Conservation (phyloP, 2,797 vertebrate species). For the Melanotaenia boesemani region DNA sequence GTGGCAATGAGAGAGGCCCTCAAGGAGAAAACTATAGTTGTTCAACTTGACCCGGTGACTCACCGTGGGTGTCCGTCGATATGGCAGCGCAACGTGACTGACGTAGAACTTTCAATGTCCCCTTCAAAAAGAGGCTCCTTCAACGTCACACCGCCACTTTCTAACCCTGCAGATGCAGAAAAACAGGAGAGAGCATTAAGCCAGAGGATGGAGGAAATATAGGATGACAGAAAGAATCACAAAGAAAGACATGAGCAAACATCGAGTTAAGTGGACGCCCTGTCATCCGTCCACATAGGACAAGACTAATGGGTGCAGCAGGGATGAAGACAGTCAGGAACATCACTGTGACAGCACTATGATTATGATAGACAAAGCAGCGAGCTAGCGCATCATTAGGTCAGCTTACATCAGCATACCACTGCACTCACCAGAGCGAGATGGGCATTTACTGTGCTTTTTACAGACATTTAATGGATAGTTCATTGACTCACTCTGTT, state of each 20-base stretch:
- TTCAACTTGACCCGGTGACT: constrained; percentile 57
- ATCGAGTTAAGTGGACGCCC: constrained; percentile 65
- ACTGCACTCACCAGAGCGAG: constrained; percentile 24
- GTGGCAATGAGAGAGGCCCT: no score
- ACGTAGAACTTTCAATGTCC: constrained; percentile 90
- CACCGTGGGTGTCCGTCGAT: constrained; percentile 97
- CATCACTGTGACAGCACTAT: constrained; percentile 30
- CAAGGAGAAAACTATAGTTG: neutral
- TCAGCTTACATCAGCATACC: constrained; percentile 28
- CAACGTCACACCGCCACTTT: constrained; percentile 89
- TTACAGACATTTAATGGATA: constrained; percentile 57
- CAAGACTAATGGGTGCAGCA: constrained; percentile 48
- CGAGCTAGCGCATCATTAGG: constrained; percentile 22
- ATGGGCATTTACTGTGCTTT: constrained; percentile 28
- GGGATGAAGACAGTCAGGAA: constrained; percentile 1
- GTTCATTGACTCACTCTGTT: constrained; percentile 39
- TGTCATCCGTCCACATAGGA: constrained; percentile 35
- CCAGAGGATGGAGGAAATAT: neutral
- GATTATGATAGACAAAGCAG: constrained; percentile 25
- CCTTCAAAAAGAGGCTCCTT: constrained; percentile 87
- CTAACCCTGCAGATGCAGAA: constrained; percentile 87
- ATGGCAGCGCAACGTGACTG: constrained; percentile 90
- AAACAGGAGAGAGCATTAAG: constrained; percentile 37
- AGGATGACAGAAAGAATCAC: constrained; percentile 10
- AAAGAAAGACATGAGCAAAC: constrained; percentile 47